A percentile compares a stretch with the other conserved stretches of the same genome.
These are phyloP conservation scores for Mythimna albipuncta DNA, from an alignment of 2,888 invertebrate genomes.

Conservation along the genomic window DNA sequence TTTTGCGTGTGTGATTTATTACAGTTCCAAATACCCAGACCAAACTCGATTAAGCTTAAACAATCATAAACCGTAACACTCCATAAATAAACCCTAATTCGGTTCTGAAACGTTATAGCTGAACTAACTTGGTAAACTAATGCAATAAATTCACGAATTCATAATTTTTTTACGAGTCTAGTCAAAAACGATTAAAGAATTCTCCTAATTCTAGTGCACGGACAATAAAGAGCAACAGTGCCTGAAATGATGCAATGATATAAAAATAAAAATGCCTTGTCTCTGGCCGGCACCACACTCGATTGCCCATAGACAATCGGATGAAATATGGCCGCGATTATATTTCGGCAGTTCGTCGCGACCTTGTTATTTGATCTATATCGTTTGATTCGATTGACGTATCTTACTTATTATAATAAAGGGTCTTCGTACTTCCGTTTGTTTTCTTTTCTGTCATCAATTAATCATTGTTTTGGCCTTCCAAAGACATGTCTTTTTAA, in stretches of 20 bases:
- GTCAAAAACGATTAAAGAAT: conserved; percentile 38
- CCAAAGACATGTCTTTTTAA: too few relatives aligned
- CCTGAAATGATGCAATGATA: conserved; percentile 71
- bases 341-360: conserved; percentile 58
- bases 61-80: conserved; percentile 6
- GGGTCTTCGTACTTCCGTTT: conserved; percentile 5
- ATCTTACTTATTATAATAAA: conserved; percentile 31
- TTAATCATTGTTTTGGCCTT: too few relatives aligned
- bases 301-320: conserved; percentile 82
- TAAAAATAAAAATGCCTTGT: conserved; percentile 75
- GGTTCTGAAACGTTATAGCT: conserved; percentile 19
- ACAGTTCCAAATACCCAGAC: background rate
- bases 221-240: conserved; percentile 46
- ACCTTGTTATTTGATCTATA: conserved; percentile 60
- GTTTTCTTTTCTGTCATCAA: conserved; percentile 11
- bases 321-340: conserved; percentile 69
- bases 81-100: conserved; percentile 26
- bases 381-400: conserved; percentile 30
- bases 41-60: background rate
- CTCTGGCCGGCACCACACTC: conserved; percentile 79
- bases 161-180: conserved; percentile 45
- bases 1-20: background rate
- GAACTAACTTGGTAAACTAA: conserved; percentile 25
- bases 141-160: conserved; percentile 35
- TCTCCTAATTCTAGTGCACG: conserved; percentile 23